phyloP scores from a whole-genome alignment of 2,888 invertebrate species.

The Chymomyza amoena region DNA sequence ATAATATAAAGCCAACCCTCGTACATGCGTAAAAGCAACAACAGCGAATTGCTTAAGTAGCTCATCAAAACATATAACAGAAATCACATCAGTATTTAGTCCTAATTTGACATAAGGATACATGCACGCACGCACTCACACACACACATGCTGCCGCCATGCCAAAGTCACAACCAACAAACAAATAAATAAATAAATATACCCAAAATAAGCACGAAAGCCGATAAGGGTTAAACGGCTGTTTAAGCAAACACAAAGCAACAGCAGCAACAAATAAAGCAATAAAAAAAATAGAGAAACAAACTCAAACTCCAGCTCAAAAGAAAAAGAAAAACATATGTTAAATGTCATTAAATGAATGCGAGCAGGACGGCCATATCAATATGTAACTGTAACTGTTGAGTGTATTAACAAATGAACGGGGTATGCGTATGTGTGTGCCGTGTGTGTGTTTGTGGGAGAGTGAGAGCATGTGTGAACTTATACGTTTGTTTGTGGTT shows the following conservation, averaged over 20 bases:
- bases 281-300: background rate
- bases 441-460: background rate
- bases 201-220: background rate
- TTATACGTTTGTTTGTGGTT: background rate
- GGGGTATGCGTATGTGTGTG: background rate
- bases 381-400: constrained; percentile 46
- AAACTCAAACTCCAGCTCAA: background rate
- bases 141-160: constrained; percentile 16
- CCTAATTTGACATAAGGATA: constrained; percentile 63
- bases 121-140: background rate
- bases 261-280: constrained; percentile 3
- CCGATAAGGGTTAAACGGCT: constrained; percentile 51
- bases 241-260: constrained; percentile 18
- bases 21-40: constrained; percentile 26
- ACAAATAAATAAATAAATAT: constrained; percentile 8
- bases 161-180: background rate
- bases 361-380: constrained; percentile 57
- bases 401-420: constrained; percentile 6
- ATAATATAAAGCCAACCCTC: constrained; percentile 23
- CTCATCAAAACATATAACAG: constrained; percentile 11
- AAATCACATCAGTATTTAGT: constrained; percentile 46
- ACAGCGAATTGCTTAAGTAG: constrained; percentile 54
- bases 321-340: constrained; percentile 48
- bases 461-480: background rate
- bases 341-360: constrained; percentile 56